phyloP scores from a whole-genome alignment of 2,888 invertebrate genomes.

The Bruchidius siliquastri region DNA sequence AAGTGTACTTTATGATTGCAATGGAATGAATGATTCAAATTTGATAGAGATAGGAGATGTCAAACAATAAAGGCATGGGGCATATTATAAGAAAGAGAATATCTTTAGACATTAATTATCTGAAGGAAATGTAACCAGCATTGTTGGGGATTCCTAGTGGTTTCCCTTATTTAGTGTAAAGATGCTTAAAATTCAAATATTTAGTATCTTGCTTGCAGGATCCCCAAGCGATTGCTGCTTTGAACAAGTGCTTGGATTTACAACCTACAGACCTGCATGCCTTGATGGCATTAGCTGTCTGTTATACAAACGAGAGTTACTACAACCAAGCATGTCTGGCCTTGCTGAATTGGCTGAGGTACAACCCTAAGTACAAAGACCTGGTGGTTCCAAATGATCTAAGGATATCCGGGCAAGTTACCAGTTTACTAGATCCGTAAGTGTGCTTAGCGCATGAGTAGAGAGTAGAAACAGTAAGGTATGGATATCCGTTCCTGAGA shows the following conservation, averaged over 20 bases:
- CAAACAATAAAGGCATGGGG: no score
- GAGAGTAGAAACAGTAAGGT: neutral
- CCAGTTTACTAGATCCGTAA: slow-evolving; percentile 50
- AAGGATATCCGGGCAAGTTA: slow-evolving; percentile 48
- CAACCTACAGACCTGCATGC: slow-evolving; percentile 78
- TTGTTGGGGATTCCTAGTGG: no score
- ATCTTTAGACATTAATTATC: no score
- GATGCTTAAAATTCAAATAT: no score
- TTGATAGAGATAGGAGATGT: no score
- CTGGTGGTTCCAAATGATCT: slow-evolving; percentile 56
- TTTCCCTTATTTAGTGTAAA: no score
- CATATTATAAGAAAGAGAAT: no score
- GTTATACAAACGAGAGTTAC: slow-evolving; percentile 94
- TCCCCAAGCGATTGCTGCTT: slow-evolving; percentile 84
- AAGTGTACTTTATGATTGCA: no score
- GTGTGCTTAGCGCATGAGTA: slow-evolving; percentile 21
- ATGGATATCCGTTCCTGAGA: no score
- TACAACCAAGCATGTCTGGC: slow-evolving; percentile 84
- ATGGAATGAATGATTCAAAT: no score
- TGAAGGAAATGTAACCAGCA: no score
- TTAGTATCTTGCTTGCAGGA: slow-evolving; percentile 56
- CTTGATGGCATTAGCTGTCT: slow-evolving; percentile 86
- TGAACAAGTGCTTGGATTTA: slow-evolving; percentile 77
- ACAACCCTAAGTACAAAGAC: slow-evolving; percentile 77
- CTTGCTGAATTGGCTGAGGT: slow-evolving; percentile 71